Evolutionary conservation across 2,888 invertebrate genomes (phyloP).

Genomic region (Gisinianus flammeolus): DNA sequence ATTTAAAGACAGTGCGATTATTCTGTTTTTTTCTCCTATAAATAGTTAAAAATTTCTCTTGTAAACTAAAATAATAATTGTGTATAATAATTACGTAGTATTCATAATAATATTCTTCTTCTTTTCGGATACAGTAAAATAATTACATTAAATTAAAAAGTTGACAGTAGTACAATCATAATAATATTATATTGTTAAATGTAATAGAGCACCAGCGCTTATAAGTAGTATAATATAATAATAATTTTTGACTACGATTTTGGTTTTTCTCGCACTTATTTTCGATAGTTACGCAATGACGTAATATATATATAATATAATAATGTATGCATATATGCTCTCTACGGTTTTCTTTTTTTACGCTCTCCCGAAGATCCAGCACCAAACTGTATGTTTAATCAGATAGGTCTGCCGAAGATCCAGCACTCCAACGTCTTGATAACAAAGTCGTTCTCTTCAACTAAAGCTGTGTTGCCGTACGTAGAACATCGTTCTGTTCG

Average conservation of each 20-base stretch:
- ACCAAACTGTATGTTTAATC: constrained; percentile 95
- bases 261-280: constrained; percentile 22
- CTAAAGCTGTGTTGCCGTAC: constrained; percentile 93
- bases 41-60: constrained; percentile 2
- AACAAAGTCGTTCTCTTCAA: constrained; percentile 93
- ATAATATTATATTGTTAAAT: constrained; percentile 4
- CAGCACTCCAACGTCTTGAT: constrained; percentile 98
- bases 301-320: constrained; percentile 15
- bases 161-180: background rate
- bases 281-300: constrained; percentile 8
- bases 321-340: background rate
- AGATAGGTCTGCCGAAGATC: constrained; percentile 96
- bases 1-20: background rate
- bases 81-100: background rate
- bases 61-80: background rate
- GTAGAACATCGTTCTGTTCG: constrained; percentile 94
- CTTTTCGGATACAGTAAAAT: background rate
- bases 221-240: constrained; percentile 6
- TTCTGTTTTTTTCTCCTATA: background rate
- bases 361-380: constrained; percentile 93
- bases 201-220: constrained; percentile 37
- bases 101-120: background rate
- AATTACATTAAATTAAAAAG: background rate
- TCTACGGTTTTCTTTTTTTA: background rate
- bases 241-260: constrained; percentile 28